Evolutionary conservation across 2,888 invertebrate genomes (phyloP).

Genomic region (Falcaria lacertinaria): DNA sequence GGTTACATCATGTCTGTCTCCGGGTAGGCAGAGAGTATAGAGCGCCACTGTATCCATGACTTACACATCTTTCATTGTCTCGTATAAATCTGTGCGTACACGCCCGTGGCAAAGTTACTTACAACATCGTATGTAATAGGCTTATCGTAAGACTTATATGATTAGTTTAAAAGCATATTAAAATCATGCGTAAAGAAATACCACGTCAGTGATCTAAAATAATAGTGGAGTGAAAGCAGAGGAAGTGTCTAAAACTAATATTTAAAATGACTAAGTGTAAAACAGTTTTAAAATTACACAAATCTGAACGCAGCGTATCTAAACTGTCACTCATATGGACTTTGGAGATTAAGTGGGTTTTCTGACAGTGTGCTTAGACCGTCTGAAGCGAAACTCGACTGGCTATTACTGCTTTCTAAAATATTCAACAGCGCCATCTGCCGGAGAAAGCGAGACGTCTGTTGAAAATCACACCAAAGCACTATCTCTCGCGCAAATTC

Average conservation of each 20-base stretch:
- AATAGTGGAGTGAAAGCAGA: constrained; percentile 4
- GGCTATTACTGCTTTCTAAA: background rate
- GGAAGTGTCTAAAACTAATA: background rate
- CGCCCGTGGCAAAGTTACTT: too few relatives aligned
- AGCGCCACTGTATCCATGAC: too few relatives aligned
- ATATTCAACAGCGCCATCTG: constrained; percentile 18
- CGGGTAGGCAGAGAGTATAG: too few relatives aligned
- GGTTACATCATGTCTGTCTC: too few relatives aligned
- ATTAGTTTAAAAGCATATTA: too few relatives aligned
- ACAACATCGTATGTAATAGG: too few relatives aligned
- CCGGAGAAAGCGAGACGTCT: constrained; percentile 3
- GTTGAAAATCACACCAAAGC: background rate
- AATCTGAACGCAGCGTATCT: constrained; percentile 17
- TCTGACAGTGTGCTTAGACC: constrained; percentile 19
- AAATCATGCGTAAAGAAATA: background rate
- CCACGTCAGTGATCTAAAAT: background rate
- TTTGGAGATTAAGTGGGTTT: constrained; percentile 23
- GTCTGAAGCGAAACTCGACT: background rate
- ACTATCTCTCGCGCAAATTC: background rate
- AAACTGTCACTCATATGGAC: constrained; percentile 23
- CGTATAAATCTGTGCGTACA: too few relatives aligned
- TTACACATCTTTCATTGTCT: too few relatives aligned
- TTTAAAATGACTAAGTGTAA: constrained; percentile 23
- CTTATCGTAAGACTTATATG: too few relatives aligned
- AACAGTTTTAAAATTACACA: constrained; percentile 20